Percentiles rank a stretch among this genome's conserved stretches.
Evolutionary conservation across 2,888 invertebrate genomes (phyloP).

Genomic region (Andricus quercusramuli): DNA sequence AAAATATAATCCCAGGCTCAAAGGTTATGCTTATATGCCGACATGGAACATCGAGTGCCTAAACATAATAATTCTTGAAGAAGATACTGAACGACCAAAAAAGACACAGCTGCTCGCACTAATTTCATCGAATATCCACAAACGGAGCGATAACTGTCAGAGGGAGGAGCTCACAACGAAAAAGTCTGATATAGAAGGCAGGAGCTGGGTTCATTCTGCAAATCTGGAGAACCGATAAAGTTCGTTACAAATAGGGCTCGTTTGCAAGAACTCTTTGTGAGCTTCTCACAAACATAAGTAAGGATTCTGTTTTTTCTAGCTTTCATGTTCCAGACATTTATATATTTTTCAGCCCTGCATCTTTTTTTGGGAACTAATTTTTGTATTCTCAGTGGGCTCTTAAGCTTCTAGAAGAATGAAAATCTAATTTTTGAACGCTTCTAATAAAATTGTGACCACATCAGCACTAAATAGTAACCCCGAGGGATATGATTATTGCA

Average conservation of each 20-base stretch:
- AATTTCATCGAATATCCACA: conserved; percentile 70
- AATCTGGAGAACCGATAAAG: conserved; percentile 62
- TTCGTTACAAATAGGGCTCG: conserved; percentile 44
- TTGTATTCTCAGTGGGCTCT: too few relatives aligned
- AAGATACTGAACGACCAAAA: conserved; percentile 59
- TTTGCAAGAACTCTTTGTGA: not conserved
- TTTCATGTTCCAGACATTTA: not conserved
- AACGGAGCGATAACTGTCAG: conserved; percentile 73
- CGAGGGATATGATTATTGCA: not conserved
- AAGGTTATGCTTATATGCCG: conserved; percentile 57
- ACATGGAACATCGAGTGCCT: conserved; percentile 42
- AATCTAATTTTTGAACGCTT: too few relatives aligned
- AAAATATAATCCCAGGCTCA: conserved; percentile 51
- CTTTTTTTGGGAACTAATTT: too few relatives aligned
- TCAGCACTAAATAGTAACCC: too few relatives aligned
- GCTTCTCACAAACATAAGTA: not conserved
- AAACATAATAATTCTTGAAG: conserved; percentile 63
- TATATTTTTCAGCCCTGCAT: too few relatives aligned
- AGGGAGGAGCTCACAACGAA: conserved; percentile 57
- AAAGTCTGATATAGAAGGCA: conserved; percentile 68
- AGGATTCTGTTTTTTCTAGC: not conserved
- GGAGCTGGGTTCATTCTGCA: conserved; percentile 59
- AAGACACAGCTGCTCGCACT: conserved; percentile 72
- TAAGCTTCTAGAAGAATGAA: too few relatives aligned
- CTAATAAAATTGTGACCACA: too few relatives aligned